Evolutionary conservation across 1,140 invertebrate genomes (phyloP).

Genomic region (Drosophila simulans): DNA sequence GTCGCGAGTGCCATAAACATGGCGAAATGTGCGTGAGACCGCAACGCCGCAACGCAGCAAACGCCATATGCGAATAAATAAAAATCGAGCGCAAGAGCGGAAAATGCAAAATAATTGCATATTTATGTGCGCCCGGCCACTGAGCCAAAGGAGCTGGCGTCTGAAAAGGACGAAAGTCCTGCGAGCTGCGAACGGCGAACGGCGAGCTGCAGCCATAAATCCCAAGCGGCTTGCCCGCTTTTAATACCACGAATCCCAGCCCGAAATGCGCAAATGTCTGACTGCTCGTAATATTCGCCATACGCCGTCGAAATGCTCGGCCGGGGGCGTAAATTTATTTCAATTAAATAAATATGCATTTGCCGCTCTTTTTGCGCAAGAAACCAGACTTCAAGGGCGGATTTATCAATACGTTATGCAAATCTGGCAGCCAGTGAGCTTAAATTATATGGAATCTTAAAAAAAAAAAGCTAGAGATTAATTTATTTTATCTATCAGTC

Average conservation of each 20-base stretch:
- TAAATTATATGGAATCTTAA: too few species aligned
- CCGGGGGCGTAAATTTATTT: slow-evolving; percentile 39
- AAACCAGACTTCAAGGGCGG: background rate
- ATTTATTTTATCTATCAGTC: too few species aligned
- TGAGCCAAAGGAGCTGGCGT: slow-evolving; percentile 30
- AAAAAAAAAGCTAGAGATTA: too few species aligned
- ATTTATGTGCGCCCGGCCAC: slow-evolving; percentile 68
- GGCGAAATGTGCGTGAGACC: slow-evolving; percentile 60
- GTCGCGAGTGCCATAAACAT: slow-evolving; percentile 77
- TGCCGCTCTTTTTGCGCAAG: slow-evolving; percentile 2
- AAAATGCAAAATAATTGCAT: slow-evolving; percentile 82
- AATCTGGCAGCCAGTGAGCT: too few species aligned
- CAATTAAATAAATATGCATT: slow-evolving; percentile 47
- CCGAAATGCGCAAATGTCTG: slow-evolving; percentile 57
- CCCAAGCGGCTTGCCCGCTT: slow-evolving; percentile 40
- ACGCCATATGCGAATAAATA: slow-evolving; percentile 50
- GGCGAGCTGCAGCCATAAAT: slow-evolving; percentile 42
- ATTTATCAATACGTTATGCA: background rate
- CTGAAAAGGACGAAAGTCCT: slow-evolving; percentile 7
- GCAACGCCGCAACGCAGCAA: slow-evolving; percentile 29
- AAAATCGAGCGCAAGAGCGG: slow-evolving; percentile 37
- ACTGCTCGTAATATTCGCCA: slow-evolving; percentile 47
- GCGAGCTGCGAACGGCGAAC: slow-evolving; percentile 9
- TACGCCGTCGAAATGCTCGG: slow-evolving; percentile 32
- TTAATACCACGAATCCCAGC: slow-evolving; percentile 46